These are phyloP conservation scores for Pteromalus puparum DNA, from an alignment of 1,140 invertebrate species.

Conservation along the genomic window DNA sequence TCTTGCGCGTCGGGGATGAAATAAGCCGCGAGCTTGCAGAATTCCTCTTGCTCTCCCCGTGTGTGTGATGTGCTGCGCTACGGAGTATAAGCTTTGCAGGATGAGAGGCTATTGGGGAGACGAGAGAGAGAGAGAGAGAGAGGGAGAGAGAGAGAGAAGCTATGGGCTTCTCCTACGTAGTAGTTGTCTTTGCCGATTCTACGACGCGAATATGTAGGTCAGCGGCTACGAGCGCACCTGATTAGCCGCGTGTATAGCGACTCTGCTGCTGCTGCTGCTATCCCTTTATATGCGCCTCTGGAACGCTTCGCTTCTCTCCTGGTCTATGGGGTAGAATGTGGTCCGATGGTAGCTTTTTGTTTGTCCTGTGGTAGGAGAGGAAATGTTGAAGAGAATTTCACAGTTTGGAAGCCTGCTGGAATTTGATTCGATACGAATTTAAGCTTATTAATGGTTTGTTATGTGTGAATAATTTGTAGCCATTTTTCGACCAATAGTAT, in stretches of 20 bases:
- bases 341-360: neutral
- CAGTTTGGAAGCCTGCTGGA: too few species aligned
- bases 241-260: neutral
- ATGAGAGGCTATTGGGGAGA: neutral
- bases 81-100: neutral
- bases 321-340: neutral
- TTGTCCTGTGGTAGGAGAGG: neutral
- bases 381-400: too few species aligned
- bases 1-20: neutral
- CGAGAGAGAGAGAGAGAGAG: neutral
- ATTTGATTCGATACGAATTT: too few species aligned
- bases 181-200: neutral
- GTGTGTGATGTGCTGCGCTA: too few species aligned
- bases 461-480: too few species aligned
- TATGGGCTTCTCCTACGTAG: too few species aligned
- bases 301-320: neutral
- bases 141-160: too few species aligned
- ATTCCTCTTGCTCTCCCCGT: neutral
- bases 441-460: too few species aligned
- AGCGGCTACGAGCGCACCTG: neutral
- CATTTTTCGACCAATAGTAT: too few species aligned
- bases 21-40: neutral
- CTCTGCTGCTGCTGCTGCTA: neutral
- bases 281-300: neutral
- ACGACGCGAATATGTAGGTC: neutral